Percentiles rank a stretch among this genome's conserved stretches.
phyloP scores from a whole-genome alignment of 2,113 vertebrate genomes.

The Orthochromis malagaraziensis region DNA sequence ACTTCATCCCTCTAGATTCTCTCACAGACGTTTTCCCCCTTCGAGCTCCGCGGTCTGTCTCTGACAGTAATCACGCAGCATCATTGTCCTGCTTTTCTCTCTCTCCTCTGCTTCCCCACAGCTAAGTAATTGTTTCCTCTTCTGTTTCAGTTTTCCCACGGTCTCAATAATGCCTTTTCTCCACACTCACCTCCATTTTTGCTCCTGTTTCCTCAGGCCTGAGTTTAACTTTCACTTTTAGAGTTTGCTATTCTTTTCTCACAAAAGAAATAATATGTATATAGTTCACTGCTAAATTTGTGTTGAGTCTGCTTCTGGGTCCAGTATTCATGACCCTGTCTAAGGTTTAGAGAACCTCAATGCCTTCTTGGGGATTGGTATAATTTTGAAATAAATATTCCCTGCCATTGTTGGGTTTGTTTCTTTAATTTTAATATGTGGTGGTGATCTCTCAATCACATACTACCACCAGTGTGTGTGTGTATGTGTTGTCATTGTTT shows the following conservation, averaged over 20 bases:
- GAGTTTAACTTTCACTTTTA: background rate
- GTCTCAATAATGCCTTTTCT: background rate
- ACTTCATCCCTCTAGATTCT: no score
- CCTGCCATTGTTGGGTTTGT: background rate
- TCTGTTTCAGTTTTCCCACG: background rate
- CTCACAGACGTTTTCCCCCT: background rate
- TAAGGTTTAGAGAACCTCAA: background rate
- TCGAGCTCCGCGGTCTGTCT: fast-evolving
- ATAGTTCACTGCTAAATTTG: fast-evolving
- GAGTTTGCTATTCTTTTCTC: background rate
- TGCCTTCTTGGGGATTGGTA: background rate
- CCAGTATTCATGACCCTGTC: fast-evolving
- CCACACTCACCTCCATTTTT: background rate
- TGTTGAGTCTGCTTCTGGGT: background rate
- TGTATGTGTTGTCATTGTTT: background rate
- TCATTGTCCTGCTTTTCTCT: background rate
- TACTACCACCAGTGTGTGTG: background rate
- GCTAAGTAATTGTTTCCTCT: background rate
- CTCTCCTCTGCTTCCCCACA: background rate
- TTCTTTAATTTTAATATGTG: fast-evolving
- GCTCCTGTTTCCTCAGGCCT: background rate
- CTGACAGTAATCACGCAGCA: background rate
- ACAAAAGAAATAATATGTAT: background rate
- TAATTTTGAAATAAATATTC: background rate
- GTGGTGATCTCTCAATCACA: background rate